Conservation (phyloP, 2,888 invertebrate species). For the Melanostoma scalare region DNA sequence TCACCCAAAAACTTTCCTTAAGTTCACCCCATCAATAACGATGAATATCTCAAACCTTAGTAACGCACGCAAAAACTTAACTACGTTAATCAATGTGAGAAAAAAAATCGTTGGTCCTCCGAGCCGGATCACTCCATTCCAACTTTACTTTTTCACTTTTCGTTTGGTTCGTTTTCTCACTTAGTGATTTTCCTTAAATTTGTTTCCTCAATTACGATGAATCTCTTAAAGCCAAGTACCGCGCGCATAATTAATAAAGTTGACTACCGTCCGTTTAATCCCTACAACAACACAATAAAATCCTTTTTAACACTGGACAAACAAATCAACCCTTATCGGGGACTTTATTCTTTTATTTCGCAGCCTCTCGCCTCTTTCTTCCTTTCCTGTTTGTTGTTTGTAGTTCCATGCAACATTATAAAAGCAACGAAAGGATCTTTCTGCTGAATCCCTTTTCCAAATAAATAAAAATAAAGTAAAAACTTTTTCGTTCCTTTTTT, state of each 20-base stretch:
- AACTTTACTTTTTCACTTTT: constrained; percentile 14
- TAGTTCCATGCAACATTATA: constrained; percentile 51
- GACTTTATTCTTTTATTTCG: constrained; percentile 29
- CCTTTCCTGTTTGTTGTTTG: constrained; percentile 16
- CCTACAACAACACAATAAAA: constrained; percentile 66
- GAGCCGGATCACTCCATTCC: neutral
- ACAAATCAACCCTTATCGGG: constrained; percentile 72
- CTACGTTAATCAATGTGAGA: neutral
- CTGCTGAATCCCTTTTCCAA: constrained; percentile 62
- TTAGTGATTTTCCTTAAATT: constrained; percentile 34
- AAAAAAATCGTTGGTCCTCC: neutral
- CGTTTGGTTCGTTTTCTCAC: neutral
- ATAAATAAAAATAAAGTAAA: constrained; percentile 40
- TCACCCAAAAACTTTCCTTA: no score
- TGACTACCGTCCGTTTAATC: constrained; percentile 63
- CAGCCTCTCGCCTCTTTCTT: constrained; percentile 13
- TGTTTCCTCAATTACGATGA: constrained; percentile 29
- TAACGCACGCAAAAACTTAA: neutral
- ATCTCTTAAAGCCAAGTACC: constrained; percentile 50
- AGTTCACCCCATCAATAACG: no score
- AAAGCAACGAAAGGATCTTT: constrained; percentile 61
- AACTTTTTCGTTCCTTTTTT: constrained; percentile 27
- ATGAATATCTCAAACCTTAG: no score
- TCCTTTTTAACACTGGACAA: constrained; percentile 68
- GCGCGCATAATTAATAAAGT: constrained; percentile 70